Percentiles rank a stretch among this genome's conserved stretches.
Evolutionary conservation across 2,797 vertebrate species (phyloP).

Genomic region (Nasua narica): DNA sequence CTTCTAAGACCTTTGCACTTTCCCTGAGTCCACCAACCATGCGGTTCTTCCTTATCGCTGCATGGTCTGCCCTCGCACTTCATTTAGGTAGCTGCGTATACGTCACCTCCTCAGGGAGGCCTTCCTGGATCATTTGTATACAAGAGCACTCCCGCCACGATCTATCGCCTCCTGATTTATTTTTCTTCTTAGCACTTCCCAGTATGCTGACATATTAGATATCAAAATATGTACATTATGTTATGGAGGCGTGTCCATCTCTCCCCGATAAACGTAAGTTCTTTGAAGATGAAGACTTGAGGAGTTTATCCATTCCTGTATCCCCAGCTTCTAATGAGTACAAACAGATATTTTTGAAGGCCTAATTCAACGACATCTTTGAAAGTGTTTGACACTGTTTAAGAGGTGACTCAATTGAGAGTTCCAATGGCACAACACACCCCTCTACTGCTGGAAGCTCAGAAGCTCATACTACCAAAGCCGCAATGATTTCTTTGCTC

Average conservation of each 20-base stretch:
- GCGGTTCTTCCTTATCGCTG: too few species aligned
- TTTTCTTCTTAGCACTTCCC: neutral
- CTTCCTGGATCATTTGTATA: neutral
- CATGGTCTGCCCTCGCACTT: too few species aligned
- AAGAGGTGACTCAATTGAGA: neutral
- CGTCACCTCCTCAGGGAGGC: neutral
- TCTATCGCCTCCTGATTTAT: neutral
- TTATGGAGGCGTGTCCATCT: neutral
- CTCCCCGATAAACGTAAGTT: neutral
- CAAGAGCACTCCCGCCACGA: neutral
- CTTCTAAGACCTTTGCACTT: neutral
- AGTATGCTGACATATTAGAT: too few species aligned
- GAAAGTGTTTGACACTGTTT: neutral
- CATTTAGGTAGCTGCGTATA: neutral
- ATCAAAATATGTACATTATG: neutral
- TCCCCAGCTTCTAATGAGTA: neutral
- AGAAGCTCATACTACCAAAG: neutral
- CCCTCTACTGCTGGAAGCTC: accelerated
- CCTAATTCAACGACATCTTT: neutral
- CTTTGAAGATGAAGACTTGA: neutral
- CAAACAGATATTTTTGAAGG: neutral
- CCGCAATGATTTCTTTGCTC: neutral
- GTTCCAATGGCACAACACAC: neutral
- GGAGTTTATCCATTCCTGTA: neutral
- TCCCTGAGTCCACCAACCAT: neutral